Conservation (phyloP, 2,888 invertebrate species). For the Apantesis nais region DNA sequence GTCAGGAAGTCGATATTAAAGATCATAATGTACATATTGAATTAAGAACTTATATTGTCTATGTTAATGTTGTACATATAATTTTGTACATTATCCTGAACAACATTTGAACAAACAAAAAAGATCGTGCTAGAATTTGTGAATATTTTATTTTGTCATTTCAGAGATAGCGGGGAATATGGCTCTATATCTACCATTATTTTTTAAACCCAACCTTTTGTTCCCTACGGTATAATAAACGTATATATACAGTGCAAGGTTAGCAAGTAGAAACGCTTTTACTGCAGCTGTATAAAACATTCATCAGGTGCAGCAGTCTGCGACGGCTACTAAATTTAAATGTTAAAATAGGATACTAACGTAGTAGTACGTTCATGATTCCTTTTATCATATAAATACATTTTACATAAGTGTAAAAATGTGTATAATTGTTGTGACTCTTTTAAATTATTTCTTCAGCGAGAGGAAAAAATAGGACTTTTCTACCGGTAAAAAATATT, state of each 20-base stretch:
- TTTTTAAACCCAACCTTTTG: neutral
- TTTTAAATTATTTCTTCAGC: neutral
- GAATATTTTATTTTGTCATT: too few relatives aligned
- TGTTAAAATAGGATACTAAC: slow-evolving; percentile 14
- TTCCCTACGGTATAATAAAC: neutral
- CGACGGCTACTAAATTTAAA: slow-evolving; percentile 20
- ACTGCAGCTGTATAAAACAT: slow-evolving; percentile 48
- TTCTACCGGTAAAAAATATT: neutral
- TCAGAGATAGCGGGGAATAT: neutral
- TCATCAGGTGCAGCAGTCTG: slow-evolving; percentile 42
- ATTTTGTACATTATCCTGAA: neutral
- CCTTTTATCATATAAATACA: neutral
- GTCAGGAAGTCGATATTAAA: too few relatives aligned
- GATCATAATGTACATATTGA: too few relatives aligned
- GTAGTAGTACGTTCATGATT: neutral
- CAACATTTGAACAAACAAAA: neutral
- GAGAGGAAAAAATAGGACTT: neutral
- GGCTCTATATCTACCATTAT: neutral
- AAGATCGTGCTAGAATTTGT: too few relatives aligned
- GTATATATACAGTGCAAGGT: neutral
- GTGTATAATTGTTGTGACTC: neutral
- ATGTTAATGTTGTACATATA: too few relatives aligned
- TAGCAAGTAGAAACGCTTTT: slow-evolving; percentile 12
- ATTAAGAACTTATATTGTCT: too few relatives aligned
- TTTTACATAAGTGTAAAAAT: neutral